phyloP scores from a whole-genome alignment of 2,797 vertebrate genomes.

The Pitangus sulphuratus region DNA sequence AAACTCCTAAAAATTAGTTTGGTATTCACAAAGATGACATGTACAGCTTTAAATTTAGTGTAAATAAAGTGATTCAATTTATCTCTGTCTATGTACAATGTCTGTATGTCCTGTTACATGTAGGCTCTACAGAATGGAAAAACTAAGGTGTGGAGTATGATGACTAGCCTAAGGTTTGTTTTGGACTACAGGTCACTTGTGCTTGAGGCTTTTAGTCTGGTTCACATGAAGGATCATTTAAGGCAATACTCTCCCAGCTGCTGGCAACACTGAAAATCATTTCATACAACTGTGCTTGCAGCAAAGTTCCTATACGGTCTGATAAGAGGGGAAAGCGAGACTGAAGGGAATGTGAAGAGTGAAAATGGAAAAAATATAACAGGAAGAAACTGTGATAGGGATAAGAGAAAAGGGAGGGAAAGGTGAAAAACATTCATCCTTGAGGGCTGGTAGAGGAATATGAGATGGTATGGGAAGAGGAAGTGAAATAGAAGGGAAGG shows the following conservation, averaged over 20 bases:
- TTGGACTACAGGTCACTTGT: not conserved
- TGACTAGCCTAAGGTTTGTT: not conserved
- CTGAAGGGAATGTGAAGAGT: not conserved
- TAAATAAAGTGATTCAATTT: not conserved
- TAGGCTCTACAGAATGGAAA: not conserved
- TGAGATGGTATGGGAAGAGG: not conserved
- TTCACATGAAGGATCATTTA: constrained; percentile 15
- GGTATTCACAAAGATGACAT: not conserved
- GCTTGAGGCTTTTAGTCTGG: not conserved
- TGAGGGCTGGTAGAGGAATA: not conserved
- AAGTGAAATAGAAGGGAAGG: not conserved
- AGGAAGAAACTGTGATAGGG: not conserved
- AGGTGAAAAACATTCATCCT: not conserved
- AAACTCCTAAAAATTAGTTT: not conserved
- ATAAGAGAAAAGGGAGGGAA: not conserved
- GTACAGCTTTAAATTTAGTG: not conserved
- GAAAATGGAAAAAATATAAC: not conserved
- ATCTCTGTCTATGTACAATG: not conserved
- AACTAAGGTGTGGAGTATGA: not conserved
- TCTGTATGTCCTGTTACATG: not conserved
- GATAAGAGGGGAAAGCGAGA: not conserved
- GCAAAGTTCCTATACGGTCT: not conserved
- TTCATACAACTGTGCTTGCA: not conserved
- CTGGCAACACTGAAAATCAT: constrained; percentile 10
- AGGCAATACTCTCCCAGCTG: not conserved